Percentiles rank a stretch among this genome's conserved stretches.
Conservation (phyloP, 2,113 vertebrate genomes). For the Phalacrocorax carbo region DNA sequence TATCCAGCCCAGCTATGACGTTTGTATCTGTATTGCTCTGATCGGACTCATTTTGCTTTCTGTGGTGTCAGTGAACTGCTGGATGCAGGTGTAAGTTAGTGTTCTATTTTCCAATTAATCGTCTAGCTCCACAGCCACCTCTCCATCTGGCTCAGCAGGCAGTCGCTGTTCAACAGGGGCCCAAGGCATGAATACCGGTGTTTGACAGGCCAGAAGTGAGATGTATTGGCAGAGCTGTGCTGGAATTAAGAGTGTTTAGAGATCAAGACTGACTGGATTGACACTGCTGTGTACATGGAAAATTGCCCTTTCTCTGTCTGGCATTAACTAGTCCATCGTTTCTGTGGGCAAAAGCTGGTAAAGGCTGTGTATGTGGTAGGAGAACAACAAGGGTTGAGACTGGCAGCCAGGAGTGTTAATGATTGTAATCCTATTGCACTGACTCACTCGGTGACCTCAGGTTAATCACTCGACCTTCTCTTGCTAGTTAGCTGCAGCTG, state of each 20-base stretch:
- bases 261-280: neutral
- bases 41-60: neutral
- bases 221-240: neutral
- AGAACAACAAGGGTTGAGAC: neutral
- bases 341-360: neutral
- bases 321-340: neutral
- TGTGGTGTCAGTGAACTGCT: neutral
- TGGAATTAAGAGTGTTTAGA: neutral
- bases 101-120: neutral
- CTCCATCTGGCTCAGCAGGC: slow-evolving; percentile 5
- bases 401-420: neutral
- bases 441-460: neutral
- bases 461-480: slow-evolving; percentile 25
- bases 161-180: neutral
- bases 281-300: neutral
- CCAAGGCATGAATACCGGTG: rapidly evolving
- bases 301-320: neutral
- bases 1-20: neutral
- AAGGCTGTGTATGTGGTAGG: neutral
- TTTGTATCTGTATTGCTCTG: neutral
- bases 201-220: neutral
- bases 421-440: neutral
- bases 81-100: neutral
- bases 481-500: slow-evolving; percentile 34
- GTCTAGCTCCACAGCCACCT: neutral